A percentile compares a stretch with the other conserved stretches of the same genome.
Evolutionary conservation across 2,888 invertebrate genomes (phyloP).

Genomic region (Pseudeuparius sepicola): DNA sequence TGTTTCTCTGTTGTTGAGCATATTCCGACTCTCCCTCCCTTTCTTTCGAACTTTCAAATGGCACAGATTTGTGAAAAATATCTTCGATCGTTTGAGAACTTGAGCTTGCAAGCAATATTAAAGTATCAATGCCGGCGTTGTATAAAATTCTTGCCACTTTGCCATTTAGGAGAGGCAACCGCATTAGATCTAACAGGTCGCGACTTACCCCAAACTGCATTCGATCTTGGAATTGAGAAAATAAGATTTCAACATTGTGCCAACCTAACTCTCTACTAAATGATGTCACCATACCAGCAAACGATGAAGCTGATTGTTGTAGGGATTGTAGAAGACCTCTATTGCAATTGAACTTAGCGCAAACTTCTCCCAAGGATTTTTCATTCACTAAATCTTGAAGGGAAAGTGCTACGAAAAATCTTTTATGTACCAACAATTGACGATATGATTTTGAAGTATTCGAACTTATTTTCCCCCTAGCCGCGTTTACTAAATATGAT

Average conservation of each 20-base stretch:
- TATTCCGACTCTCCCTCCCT: slow-evolving; percentile 57
- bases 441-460: slow-evolving; percentile 42
- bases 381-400: slow-evolving; percentile 91
- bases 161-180: slow-evolving; percentile 72
- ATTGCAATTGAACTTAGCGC: slow-evolving; percentile 74
- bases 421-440: slow-evolving; percentile 54
- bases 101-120: slow-evolving; percentile 70
- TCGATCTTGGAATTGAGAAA: slow-evolving; percentile 88
- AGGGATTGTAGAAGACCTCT: slow-evolving; percentile 87
- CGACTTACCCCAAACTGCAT: slow-evolving; percentile 89
- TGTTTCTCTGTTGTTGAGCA: slow-evolving; percentile 56
- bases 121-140: slow-evolving; percentile 66
- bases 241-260: slow-evolving; percentile 78
- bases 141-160: slow-evolving; percentile 75
- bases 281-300: slow-evolving; percentile 96
- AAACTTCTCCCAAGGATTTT: slow-evolving; percentile 67
- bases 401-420: slow-evolving; percentile 85
- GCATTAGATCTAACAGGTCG: slow-evolving; percentile 85
- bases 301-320: slow-evolving; percentile 90
- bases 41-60: slow-evolving; percentile 77
- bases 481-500: slow-evolving; percentile 68
- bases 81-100: slow-evolving; percentile 60
- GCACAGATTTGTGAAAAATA: slow-evolving; percentile 64
- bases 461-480: slow-evolving; percentile 54
- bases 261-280: slow-evolving; percentile 91